Conservation (phyloP, 1,140 invertebrate genomes). For the Leucophenga varia region DNA sequence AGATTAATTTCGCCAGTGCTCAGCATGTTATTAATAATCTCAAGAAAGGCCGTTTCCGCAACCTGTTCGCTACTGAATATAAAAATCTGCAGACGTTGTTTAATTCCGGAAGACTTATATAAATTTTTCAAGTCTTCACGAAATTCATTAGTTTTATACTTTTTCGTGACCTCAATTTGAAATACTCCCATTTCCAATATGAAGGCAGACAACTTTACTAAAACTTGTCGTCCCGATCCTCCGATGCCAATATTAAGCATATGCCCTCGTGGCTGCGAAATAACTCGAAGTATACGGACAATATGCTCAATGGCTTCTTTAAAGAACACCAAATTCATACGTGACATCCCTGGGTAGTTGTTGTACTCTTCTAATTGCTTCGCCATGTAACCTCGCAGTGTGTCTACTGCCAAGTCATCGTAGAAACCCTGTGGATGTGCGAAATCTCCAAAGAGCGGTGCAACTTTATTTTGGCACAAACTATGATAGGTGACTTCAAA, state of each 20-base stretch:
- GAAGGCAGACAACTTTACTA: slow-evolving; percentile 73
- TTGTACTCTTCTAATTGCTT: slow-evolving; percentile 79
- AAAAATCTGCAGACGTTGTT: slow-evolving; percentile 74
- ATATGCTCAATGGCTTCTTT: slow-evolving; percentile 83
- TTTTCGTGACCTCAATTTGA: slow-evolving; percentile 76
- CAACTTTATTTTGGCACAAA: slow-evolving; percentile 74
- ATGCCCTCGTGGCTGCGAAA: slow-evolving; percentile 80
- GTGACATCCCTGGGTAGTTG: slow-evolving; percentile 69
- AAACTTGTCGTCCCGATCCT: slow-evolving; percentile 81
- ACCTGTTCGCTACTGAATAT: slow-evolving; percentile 83
- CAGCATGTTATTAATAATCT: slow-evolving; percentile 84
- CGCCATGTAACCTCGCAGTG: slow-evolving; percentile 66
- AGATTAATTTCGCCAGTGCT: slow-evolving; percentile 83
- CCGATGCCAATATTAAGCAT: slow-evolving; percentile 82
- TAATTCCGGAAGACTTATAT: slow-evolving; percentile 71
- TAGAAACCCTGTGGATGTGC: slow-evolving; percentile 74
- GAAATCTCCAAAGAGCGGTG: slow-evolving; percentile 78
- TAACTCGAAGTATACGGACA: slow-evolving; percentile 75
- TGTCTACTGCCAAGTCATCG: slow-evolving; percentile 66
- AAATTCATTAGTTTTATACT: slow-evolving; percentile 75
- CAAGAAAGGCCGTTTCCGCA: slow-evolving; percentile 78
- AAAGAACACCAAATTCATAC: slow-evolving; percentile 80
- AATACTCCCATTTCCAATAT: slow-evolving; percentile 76
- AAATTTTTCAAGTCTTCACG: slow-evolving; percentile 80
- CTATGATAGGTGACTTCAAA: slow-evolving; percentile 78